Conservation (phyloP, 2,888 invertebrate species). For the Lepidonotus clava region DNA sequence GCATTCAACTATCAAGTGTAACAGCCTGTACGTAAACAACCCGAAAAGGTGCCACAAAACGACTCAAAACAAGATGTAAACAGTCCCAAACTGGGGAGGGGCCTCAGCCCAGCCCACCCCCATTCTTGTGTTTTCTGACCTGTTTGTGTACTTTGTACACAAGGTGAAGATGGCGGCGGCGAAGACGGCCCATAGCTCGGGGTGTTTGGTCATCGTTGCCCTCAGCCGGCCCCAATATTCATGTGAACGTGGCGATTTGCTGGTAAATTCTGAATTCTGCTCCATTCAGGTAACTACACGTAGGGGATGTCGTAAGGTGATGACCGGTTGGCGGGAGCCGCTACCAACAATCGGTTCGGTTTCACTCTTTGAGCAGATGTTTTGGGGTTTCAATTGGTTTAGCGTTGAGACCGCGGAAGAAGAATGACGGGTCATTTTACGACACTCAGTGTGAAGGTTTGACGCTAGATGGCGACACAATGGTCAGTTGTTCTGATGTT, state of each 20-base stretch:
- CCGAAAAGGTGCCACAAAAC: neutral
- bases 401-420: too few relatives aligned
- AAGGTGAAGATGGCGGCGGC: constrained; percentile 3
- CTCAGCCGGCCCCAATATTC: neutral
- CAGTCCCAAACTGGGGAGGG: neutral
- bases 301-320: too few relatives aligned
- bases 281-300: too few relatives aligned
- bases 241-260: constrained; percentile 3
- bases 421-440: too few relatives aligned
- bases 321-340: too few relatives aligned
- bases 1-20: neutral
- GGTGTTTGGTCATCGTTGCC: constrained; percentile 19
- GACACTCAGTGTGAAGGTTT: too few relatives aligned
- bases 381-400: too few relatives aligned
- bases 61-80: neutral
- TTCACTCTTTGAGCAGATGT: too few relatives aligned
- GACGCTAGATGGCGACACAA: too few relatives aligned
- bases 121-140: neutral
- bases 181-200: constrained; percentile 7
- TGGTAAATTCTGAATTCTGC: too few relatives aligned
- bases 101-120: neutral
- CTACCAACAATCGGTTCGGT: too few relatives aligned
- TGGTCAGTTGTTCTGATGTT: too few relatives aligned
- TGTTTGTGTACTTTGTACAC: constrained; percentile 4
- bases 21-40: neutral